Percentiles rank a stretch among this genome's conserved stretches.
phyloP scores from a whole-genome alignment of 2,113 vertebrate species.

The Platichthys flesus region DNA sequence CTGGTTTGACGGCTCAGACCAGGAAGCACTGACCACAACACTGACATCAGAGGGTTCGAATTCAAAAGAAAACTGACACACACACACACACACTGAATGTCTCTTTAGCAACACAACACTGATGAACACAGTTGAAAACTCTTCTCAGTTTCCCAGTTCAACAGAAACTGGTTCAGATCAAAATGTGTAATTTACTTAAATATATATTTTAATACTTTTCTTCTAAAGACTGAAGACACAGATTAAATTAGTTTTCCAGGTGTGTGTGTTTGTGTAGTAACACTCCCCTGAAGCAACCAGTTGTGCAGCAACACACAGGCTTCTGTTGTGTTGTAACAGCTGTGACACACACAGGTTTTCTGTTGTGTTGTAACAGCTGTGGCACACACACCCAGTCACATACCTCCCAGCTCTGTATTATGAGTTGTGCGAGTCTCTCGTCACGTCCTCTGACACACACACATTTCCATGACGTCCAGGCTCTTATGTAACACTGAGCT shows the following conservation, averaged over 20 bases:
- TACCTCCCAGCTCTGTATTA: conserved; percentile 10
- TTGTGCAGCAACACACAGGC: neutral
- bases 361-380: conserved; percentile 28
- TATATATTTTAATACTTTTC: no score
- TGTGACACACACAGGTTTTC: conserved; percentile 10
- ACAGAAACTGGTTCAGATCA: no score
- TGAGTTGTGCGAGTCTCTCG: neutral
- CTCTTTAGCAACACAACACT: no score
- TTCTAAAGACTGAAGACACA: neutral
- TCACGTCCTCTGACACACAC: conserved; percentile 41
- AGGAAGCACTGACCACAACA: no score
- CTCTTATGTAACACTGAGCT: conserved; percentile 10
- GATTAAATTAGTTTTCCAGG: neutral
- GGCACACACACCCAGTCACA: conserved; percentile 1
- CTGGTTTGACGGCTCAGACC: no score
- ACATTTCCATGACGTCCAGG: conserved; percentile 50
- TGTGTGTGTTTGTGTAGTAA: neutral
- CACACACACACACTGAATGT: neutral
- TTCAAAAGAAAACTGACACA: no score
- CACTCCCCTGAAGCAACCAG: neutral
- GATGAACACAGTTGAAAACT: neutral
- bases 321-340: conserved; percentile 34
- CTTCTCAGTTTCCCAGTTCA: no score
- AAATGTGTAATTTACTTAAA: no score
- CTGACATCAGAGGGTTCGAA: no score